Percentiles rank a stretch among this genome's conserved stretches.
Evolutionary conservation across 2,113 vertebrate species (phyloP).

Genomic region (Gila orcuttii): DNA sequence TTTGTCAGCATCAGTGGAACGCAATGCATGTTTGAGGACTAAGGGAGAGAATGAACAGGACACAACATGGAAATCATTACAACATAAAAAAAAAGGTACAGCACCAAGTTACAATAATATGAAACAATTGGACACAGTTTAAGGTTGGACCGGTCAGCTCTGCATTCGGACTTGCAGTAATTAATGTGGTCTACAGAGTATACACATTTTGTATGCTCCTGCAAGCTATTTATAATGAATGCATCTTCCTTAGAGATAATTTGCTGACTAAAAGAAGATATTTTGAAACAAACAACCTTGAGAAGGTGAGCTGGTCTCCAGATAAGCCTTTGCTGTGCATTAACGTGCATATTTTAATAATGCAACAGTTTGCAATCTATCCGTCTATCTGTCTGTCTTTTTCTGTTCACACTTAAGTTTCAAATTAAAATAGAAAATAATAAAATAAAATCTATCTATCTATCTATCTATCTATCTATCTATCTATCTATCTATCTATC

Average conservation of each 20-base stretch:
- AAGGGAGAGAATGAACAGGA: neutral
- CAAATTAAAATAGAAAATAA: too few species aligned
- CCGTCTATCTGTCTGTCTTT: neutral
- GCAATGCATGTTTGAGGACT: neutral
- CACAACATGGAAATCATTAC: neutral
- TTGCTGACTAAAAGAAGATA: conserved; percentile 56
- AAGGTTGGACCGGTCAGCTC: neutral
- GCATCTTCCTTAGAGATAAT: conserved; percentile 45
- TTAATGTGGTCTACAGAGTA: conserved; percentile 34
- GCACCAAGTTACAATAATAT: neutral
- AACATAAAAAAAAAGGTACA: neutral
- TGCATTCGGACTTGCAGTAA: conserved; percentile 37
- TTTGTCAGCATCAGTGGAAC: neutral
- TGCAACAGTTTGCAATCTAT: conserved; percentile 6
- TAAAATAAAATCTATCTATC: neutral
- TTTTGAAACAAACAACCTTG: conserved; percentile 50
- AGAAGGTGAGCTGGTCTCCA: conserved; percentile 32
- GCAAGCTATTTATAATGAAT: conserved; percentile 50
- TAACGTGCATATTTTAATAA: neutral
- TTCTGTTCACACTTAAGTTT: too few species aligned
- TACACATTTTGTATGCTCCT: conserved; percentile 34
- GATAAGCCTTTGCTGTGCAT: conserved; percentile 42
- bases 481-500: neutral
- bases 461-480: neutral
- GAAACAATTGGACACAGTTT: neutral